Evolutionary conservation across 2,797 vertebrate genomes (phyloP).

Genomic region (Discoglossus pictus): DNA sequence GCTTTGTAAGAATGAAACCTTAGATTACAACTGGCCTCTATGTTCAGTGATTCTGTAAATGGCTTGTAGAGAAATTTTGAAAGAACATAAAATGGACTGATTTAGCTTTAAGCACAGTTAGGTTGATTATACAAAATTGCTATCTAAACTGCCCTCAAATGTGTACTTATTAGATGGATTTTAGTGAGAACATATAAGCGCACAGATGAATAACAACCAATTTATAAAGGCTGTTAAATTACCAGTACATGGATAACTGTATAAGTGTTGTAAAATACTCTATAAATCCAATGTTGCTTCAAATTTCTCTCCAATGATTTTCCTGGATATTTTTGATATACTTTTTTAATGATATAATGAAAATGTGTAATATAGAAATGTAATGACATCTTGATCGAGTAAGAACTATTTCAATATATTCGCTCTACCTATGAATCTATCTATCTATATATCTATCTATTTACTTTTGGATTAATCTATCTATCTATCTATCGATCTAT

Average conservation of each 20-base stretch:
- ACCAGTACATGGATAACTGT: neutral
- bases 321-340: neutral
- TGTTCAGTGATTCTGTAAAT: constrained; percentile 39
- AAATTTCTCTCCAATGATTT: neutral
- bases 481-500: too few relatives aligned
- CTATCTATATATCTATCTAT: too few relatives aligned
- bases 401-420: too few relatives aligned
- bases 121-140: constrained; percentile 40
- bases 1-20: constrained; percentile 47
- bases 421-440: too few relatives aligned
- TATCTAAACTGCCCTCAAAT: constrained; percentile 30
- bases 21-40: constrained; percentile 24
- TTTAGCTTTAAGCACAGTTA: constrained; percentile 31
- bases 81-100: constrained; percentile 38
- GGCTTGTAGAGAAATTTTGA: constrained; percentile 28
- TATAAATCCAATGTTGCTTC: too few relatives aligned
- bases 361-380: too few relatives aligned
- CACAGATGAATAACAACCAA: constrained; percentile 19
- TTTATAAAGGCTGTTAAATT: constrained; percentile 12
- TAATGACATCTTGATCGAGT: too few relatives aligned
- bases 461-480: too few relatives aligned
- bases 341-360: neutral
- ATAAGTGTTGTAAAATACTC: constrained; percentile 21
- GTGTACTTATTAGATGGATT: constrained; percentile 36
- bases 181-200: constrained; percentile 2